Percentiles rank a stretch among this genome's conserved stretches.
Evolutionary conservation across 2,797 vertebrate species (phyloP).

Genomic region (Muscicapa striata): DNA sequence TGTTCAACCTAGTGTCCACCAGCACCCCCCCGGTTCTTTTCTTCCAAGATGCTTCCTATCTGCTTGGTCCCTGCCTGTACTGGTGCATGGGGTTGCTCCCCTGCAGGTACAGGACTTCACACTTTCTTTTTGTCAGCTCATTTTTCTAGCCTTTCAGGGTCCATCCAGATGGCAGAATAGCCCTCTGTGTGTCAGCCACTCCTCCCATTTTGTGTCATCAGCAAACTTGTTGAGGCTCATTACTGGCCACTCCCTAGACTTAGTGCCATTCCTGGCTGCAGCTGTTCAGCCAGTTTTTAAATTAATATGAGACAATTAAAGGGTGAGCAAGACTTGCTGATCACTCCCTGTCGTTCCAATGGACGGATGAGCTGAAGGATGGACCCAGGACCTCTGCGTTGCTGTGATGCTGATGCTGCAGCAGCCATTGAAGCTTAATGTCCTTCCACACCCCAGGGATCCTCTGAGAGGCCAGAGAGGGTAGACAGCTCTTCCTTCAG

Average conservation of each 20-base stretch:
- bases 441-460: not conserved
- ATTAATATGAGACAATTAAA: not conserved
- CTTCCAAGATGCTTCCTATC: not conserved
- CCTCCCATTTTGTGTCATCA: not conserved
- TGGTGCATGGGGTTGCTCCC: not conserved
- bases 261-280: not conserved
- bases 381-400: fast-evolving
- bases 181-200: not conserved
- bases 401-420: not conserved
- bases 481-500: not conserved
- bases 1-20: not conserved
- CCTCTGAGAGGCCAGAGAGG: not conserved
- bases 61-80: not conserved
- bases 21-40: not conserved
- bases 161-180: not conserved
- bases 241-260: not conserved
- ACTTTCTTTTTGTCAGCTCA: not conserved
- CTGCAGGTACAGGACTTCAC: not conserved
- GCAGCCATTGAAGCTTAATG: not conserved
- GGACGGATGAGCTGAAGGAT: not conserved
- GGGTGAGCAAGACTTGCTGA: not conserved
- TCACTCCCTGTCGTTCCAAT: not conserved
- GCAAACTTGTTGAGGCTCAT: not conserved
- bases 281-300: not conserved
- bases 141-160: not conserved